Percentiles rank a stretch among this genome's conserved stretches.
Evolutionary conservation across 2,797 vertebrate genomes (phyloP).

Genomic region (Enteromius unitaeniatus): DNA sequence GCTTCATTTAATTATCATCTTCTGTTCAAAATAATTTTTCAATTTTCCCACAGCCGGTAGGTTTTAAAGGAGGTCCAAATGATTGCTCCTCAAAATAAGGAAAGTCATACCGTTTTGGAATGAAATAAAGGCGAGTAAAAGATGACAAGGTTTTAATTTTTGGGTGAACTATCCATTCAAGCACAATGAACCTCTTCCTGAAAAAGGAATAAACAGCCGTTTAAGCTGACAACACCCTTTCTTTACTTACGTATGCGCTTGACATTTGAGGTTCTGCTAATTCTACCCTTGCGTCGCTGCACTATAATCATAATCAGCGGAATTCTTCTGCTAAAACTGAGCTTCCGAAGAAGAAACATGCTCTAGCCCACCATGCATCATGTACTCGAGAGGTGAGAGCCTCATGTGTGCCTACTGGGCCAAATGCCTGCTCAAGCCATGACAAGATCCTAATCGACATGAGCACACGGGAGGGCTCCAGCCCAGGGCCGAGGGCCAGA

Average conservation of each 20-base stretch:
- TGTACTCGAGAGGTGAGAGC: constrained; percentile 42
- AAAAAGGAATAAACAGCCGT: constrained; percentile 16
- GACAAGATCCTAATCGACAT: constrained; percentile 56
- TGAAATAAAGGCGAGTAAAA: neutral
- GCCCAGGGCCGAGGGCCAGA: constrained; percentile 45
- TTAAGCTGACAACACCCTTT: constrained; percentile 9
- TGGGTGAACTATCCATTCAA: neutral
- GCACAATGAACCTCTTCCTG: neutral
- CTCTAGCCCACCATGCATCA: constrained; percentile 32
- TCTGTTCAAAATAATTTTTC: constrained; percentile 53
- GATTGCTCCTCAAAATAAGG: neutral
- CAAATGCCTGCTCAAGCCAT: constrained; percentile 48
- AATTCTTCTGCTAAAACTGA: constrained; percentile 33
- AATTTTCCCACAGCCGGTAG: constrained; percentile 17
- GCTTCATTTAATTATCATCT: constrained; percentile 62
- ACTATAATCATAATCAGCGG: constrained; percentile 44
- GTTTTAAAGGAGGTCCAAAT: neutral
- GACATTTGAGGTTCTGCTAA: constrained; percentile 30
- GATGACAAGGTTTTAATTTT: neutral
- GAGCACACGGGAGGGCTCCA: constrained; percentile 37
- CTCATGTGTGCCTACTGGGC: constrained; percentile 40
- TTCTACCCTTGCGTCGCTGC: neutral
- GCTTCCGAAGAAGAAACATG: constrained; percentile 26
- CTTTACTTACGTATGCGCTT: neutral
- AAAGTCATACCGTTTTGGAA: neutral